Evolutionary conservation across 2,113 vertebrate genomes (phyloP).

Genomic region (Crypturellus undulatus): DNA sequence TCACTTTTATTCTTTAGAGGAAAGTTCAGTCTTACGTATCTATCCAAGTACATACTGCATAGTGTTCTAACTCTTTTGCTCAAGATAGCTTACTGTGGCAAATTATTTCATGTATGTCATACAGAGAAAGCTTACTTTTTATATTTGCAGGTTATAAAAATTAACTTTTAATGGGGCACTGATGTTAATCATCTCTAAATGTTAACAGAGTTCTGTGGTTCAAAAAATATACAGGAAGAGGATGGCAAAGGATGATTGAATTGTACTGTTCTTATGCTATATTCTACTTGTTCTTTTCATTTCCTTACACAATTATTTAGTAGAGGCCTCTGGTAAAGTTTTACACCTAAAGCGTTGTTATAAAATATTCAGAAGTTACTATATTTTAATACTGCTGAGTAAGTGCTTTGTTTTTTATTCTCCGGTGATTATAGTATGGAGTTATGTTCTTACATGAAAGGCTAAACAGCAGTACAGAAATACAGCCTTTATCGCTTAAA

Average conservation of each 20-base stretch:
- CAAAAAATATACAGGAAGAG: slow-evolving; percentile 2
- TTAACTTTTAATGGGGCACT: neutral
- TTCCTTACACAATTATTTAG: slow-evolving; percentile 48
- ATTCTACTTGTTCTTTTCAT: slow-evolving; percentile 41
- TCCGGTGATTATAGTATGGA: slow-evolving; percentile 33
- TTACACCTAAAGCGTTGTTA: slow-evolving; percentile 75
- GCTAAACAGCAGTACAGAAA: slow-evolving; percentile 14
- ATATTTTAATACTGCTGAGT: slow-evolving; percentile 75
- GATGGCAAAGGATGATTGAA: neutral
- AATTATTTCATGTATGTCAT: neutral
- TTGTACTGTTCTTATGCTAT: neutral
- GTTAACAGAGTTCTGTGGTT: neutral
- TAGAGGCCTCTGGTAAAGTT: slow-evolving; percentile 61
- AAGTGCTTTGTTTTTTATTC: slow-evolving; percentile 69
- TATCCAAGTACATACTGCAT: neutral
- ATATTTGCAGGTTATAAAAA: slow-evolving; percentile 1
- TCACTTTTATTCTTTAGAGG: neutral
- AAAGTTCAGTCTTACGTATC: neutral
- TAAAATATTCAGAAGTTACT: slow-evolving; percentile 81
- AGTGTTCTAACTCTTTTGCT: neutral
- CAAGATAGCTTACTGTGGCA: neutral
- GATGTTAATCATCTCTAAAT: neutral
- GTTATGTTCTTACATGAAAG: slow-evolving; percentile 46
- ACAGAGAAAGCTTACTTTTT: neutral
- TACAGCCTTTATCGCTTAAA: neutral